A percentile compares a stretch with the other conserved stretches of the same genome.
Evolutionary conservation across 1,140 invertebrate species (phyloP).

Genomic region (Octopus sinensis): DNA sequence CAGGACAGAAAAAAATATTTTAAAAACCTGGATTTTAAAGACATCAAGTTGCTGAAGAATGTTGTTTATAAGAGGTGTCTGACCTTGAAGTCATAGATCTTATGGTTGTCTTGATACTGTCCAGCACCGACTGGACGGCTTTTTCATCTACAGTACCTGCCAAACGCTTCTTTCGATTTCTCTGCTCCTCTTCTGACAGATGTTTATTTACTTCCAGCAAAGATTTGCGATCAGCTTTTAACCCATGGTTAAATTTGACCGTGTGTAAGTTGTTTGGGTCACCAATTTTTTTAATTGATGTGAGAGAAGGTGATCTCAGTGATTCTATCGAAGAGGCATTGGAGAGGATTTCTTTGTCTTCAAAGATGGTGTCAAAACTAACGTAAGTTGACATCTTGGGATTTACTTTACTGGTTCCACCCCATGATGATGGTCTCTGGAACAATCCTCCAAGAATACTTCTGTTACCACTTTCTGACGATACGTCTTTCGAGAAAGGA

Average conservation of each 20-base stretch:
- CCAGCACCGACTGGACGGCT: conserved; percentile 28
- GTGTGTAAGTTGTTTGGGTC: background rate
- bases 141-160: conserved; percentile 27
- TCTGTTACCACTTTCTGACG: background rate
- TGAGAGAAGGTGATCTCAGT: conserved; percentile 33
- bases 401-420: background rate
- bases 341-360: conserved; percentile 42
- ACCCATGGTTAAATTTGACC: background rate
- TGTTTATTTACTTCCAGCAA: background rate
- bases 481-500: background rate
- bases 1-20: too few relatives aligned
- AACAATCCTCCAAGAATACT: background rate
- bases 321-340: conserved; percentile 28
- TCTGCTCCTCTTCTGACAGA: background rate
- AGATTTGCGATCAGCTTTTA: background rate
- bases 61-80: background rate
- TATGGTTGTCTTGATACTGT: conserved; percentile 36
- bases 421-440: conserved; percentile 12
- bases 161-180: conserved; percentile 21
- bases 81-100: conserved; percentile 25
- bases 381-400: conserved; percentile 43
- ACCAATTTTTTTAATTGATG: conserved; percentile 26
- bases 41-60: background rate
- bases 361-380: conserved; percentile 51
- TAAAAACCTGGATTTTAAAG: too few relatives aligned